phyloP scores from a whole-genome alignment of 2,797 vertebrate genomes.

The Platyrinchus mystaceus region DNA sequence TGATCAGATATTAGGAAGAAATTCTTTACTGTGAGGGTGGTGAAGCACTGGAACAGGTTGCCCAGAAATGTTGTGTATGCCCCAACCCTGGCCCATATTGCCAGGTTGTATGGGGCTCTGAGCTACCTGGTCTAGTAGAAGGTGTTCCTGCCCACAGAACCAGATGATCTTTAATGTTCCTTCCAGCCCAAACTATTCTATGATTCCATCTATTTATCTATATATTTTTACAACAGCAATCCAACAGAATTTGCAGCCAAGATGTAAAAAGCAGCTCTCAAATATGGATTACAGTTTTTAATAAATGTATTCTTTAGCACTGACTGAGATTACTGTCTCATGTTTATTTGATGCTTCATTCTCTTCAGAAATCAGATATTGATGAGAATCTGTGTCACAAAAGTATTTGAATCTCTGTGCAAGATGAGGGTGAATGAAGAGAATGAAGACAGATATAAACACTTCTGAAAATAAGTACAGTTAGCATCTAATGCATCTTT shows the following conservation, averaged over 20 bases:
- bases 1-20: not conserved
- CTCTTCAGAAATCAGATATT: constrained; percentile 4
- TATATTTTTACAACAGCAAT: not conserved
- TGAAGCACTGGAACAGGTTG: not conserved
- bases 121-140: not conserved
- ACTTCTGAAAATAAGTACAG: not conserved
- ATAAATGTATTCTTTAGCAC: constrained; percentile 21
- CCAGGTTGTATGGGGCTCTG: not conserved
- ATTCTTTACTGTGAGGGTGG: not conserved
- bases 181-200: not conserved
- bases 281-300: not conserved
- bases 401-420: not conserved
- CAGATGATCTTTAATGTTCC: not conserved
- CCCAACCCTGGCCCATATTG: not conserved
- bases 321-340: not conserved
- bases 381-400: constrained; percentile 16
- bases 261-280: not conserved
- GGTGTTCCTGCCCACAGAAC: not conserved
- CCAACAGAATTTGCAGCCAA: not conserved
- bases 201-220: not conserved
- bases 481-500: constrained; percentile 14
- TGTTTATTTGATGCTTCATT: constrained; percentile 18
- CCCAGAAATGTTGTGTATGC: not conserved
- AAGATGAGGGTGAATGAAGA: not conserved
- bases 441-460: not conserved